Conservation (phyloP, 35 echinoderm and acorn worm species). For the Strongylocentrotus purpuratus region DNA sequence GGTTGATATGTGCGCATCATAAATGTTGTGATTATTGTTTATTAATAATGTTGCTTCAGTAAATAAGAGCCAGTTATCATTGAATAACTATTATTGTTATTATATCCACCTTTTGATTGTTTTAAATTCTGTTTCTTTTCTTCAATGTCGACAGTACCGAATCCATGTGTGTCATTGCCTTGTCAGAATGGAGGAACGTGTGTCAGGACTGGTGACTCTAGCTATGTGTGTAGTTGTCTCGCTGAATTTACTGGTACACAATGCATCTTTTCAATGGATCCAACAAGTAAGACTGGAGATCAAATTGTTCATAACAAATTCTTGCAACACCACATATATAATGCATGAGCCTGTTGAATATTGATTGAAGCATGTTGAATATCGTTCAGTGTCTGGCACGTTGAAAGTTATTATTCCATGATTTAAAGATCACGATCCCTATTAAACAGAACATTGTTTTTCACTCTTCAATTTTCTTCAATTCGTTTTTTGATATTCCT, state of each 20-base stretch:
- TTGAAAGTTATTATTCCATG: too few relatives aligned
- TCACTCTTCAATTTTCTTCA: too few relatives aligned
- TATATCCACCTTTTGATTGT: neutral
- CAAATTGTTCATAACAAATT: neutral
- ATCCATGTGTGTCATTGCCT: slow-evolving; percentile 27
- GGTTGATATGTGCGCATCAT: too few relatives aligned
- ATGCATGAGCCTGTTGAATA: too few relatives aligned
- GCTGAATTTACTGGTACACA: neutral
- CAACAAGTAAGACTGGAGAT: neutral
- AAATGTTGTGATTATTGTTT: too few relatives aligned
- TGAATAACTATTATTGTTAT: neutral
- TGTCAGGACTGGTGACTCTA: neutral
- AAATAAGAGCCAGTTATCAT: neutral
- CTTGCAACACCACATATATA: too few relatives aligned
- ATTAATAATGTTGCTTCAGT: too few relatives aligned
- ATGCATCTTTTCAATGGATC: neutral
- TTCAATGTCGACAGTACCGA: slow-evolving; percentile 32
- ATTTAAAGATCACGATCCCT: too few relatives aligned
- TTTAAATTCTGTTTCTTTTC: neutral
- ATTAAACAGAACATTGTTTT: too few relatives aligned
- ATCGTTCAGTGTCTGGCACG: too few relatives aligned
- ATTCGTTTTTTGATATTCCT: too few relatives aligned
- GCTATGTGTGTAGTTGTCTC: slow-evolving; percentile 63
- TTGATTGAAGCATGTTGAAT: too few relatives aligned
- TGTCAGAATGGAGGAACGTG: slow-evolving; percentile 63